Evolutionary conservation across 2,888 invertebrate species (phyloP), one percentile per base, ranked within the genome.

Genomic region (Eremobia ochroleuca): DNA sequence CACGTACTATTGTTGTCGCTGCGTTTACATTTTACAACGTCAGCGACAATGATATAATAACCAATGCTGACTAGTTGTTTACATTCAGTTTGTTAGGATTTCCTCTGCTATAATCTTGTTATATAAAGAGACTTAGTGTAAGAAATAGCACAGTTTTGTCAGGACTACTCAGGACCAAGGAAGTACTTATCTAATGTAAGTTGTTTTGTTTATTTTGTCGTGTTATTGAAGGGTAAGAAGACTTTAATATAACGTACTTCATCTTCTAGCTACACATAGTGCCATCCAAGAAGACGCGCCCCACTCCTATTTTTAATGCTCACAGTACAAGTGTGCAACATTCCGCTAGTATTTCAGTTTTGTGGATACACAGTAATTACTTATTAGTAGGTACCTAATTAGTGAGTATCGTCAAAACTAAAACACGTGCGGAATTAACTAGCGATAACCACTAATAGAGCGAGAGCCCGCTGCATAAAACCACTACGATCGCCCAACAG

Each of bases 71-170:
- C 68, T 76, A 61, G 76, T 73, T 82, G 86, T 85, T 89, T 87
- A 82, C 82, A 77, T 74, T 83, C 79, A 85, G 82, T 89, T 85
- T 88, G 85, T 82, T 83, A 88, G 77, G 87, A 85, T 92, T 93
- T 93, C 93, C 93, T 92, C 85, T 85, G 84, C 85, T 89, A 87
- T 88, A 88, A 89, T 90, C 85, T 25, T 76, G 80, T 91, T 95
- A 96, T 95, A 96, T 93, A 95, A 93, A 92, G 91, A 90, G 90
- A 87, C 79, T 86, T 83, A 84, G 81, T 86, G 85, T 73, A 52
- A 69, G 82, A 78, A 84, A 79, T 85, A 84, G 75, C 85, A 85
- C 94, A 95, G 94, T 95, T 81, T 87, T 87, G 77, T 76, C 65
- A 82, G 80, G 83, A 87, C 88, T 65, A 81, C 77, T 74, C 68